Conservation (phyloP, 2,113 vertebrate species). For the Sturnus vulgaris region DNA sequence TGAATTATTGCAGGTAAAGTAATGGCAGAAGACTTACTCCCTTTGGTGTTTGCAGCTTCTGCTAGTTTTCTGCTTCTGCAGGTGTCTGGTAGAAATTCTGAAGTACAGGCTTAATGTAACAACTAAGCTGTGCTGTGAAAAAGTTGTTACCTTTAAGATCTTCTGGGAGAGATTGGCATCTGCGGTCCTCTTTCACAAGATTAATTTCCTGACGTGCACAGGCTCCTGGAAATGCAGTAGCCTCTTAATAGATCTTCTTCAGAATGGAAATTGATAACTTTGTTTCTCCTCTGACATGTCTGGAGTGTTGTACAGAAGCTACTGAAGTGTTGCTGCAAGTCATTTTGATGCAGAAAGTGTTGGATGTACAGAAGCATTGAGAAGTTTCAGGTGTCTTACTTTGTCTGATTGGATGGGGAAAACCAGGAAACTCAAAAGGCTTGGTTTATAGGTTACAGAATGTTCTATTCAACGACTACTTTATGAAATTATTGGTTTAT, state of each 20-base stretch:
- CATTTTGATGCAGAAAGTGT: background rate
- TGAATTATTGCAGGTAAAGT: background rate
- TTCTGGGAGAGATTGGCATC: background rate
- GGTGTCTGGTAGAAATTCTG: background rate
- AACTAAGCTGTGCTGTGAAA: background rate
- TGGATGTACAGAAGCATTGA: background rate
- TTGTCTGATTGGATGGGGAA: background rate
- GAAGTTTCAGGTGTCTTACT: background rate
- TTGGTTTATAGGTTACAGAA: background rate
- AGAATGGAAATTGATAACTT: background rate
- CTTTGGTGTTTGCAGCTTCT: background rate
- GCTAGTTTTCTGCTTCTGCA: background rate
- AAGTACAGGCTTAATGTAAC: background rate
- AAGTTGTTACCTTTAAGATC: background rate
- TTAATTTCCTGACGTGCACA: background rate
- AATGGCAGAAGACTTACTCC: background rate
- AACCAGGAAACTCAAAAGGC: background rate
- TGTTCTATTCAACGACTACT: background rate
- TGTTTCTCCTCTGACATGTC: background rate
- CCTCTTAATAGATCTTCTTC: background rate
- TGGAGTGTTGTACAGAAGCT: background rate
- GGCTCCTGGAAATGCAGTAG: background rate
- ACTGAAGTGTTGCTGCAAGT: background rate
- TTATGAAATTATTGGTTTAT: background rate
- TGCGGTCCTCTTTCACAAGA: background rate